Base-by-base conservation (phyloP, 2,888 invertebrate genomes). In the Megastigmus dorsalis region DNA sequence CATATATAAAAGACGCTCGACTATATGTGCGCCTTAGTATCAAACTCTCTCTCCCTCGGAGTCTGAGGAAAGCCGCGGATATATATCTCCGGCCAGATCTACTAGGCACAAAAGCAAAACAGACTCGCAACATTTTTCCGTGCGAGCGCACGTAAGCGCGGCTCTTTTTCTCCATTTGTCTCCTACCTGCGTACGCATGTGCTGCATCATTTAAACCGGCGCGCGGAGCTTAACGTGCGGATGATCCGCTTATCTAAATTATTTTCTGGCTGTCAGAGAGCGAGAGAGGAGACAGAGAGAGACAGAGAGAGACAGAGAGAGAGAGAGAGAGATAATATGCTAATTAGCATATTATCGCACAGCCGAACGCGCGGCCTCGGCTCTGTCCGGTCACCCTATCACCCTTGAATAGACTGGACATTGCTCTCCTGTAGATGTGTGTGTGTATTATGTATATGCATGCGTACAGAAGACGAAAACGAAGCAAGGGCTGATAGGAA, bases 321-420 rank as follows among this genome's bases (percentile, higher is more conserved):
- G 26, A 5, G 26, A n/a, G 59, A 59, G 7, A n/a, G 28, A 26
- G 26, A 48, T 30, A 20, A 74, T 74, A 59, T 28, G 28, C 69
- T 70, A 74, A 75, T 75, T 75, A 75, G 67, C 71, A 71, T 75
- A 75, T 71, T 71, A 71, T 75, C 71, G 33, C 62, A 43, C 45
- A 23, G 62, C 1, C 20, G 20, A 45, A 13, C 10, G 38, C 30
- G 13, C 9, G 10, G 18, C 15, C 52, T n/a, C n/a, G n/a, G n/a
- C n/a, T n/a, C n/a, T n/a, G n/a, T n/a, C n/a, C n/a, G n/a, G 3
- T 33, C 23, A n/a, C 18, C 13, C 23, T 5, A 5, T 28, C 7
- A 26, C 28, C 23, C 33, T 10, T 3, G 3, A 13, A n/a, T 15
- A 3, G 4, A 26, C n/a, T 0, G 10, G 54, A 33, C 20, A 23